Percentiles rank a stretch among this genome's conserved stretches.
These are phyloP conservation scores for Numida meleagris DNA, from an alignment of 2,113 vertebrate species.

Conservation along the genomic window DNA sequence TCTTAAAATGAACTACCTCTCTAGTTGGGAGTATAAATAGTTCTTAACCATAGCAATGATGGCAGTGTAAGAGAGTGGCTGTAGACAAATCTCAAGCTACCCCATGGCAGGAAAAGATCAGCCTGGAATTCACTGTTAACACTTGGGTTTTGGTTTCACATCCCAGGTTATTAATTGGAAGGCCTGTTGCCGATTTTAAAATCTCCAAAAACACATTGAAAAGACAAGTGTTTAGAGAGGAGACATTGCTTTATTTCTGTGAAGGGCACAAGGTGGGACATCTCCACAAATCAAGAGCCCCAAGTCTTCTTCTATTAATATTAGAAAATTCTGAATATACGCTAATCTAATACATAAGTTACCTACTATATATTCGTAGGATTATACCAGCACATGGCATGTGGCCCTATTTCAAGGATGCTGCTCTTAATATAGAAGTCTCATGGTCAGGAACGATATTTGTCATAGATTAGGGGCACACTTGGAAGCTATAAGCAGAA, in stretches of 20 bases:
- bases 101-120: neutral
- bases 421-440: neutral
- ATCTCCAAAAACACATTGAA: no score
- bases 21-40: neutral
- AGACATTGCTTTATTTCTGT: neutral
- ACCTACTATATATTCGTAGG: neutral
- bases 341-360: neutral
- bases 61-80: neutral
- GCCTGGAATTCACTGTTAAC: neutral
- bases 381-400: no score
- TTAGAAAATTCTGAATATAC: no score
- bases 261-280: neutral
- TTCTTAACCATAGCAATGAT: neutral
- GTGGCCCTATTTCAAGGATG: neutral
- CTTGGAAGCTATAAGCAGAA: neutral
- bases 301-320: neutral
- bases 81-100: neutral
- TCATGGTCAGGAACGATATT: neutral
- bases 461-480: neutral
- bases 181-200: no score
- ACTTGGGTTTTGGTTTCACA: neutral
- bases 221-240: no score
- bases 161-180: neutral
- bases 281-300: neutral
- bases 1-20: neutral